A percentile compares a stretch with the other conserved stretches of the same genome.
These are phyloP conservation scores for Centropristis striata DNA, from an alignment of 2,113 vertebrate genomes.

Conservation along the genomic window DNA sequence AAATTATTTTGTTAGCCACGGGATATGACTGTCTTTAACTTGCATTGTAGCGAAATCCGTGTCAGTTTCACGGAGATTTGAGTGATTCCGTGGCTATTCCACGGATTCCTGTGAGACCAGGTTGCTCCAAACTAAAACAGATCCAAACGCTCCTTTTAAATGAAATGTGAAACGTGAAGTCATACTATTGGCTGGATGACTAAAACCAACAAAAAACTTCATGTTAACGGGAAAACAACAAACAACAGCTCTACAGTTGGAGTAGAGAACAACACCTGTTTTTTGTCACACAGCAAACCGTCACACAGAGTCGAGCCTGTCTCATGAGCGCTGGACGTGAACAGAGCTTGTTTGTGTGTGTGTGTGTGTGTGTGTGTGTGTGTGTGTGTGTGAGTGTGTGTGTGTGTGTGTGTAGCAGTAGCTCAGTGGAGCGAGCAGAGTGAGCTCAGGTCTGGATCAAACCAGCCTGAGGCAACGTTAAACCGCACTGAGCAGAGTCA, in stretches of 20 bases:
- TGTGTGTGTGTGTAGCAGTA: constrained; percentile 24
- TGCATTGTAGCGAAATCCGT: no score
- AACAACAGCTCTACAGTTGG: not conserved
- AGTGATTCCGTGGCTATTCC: no score
- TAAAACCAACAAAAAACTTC: not conserved
- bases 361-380: not conserved
- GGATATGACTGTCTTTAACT: no score
- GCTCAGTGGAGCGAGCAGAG: constrained; percentile 22
- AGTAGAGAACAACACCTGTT: not conserved
- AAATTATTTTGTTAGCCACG: no score
- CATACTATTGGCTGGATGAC: not conserved
- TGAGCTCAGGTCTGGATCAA: constrained; percentile 52
- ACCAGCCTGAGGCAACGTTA: constrained; percentile 47
- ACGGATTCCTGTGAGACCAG: no score
- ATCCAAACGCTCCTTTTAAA: no score
- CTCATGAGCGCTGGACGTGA: constrained; percentile 23
- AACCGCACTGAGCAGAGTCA: constrained; percentile 47
- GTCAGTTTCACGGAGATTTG: no score
- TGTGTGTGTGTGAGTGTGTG: not conserved
- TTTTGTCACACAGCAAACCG: constrained; percentile 1
- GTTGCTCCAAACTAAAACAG: no score
- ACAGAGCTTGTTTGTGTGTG: constrained; percentile 2
- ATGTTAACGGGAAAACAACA: not conserved
- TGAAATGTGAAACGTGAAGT: not conserved
- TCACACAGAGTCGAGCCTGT: constrained; percentile 1